Percentiles rank a stretch among this genome's conserved stretches.
These are phyloP conservation scores for Brotula barbata DNA, from an alignment of 2,797 vertebrate genomes.

Conservation along the genomic window DNA sequence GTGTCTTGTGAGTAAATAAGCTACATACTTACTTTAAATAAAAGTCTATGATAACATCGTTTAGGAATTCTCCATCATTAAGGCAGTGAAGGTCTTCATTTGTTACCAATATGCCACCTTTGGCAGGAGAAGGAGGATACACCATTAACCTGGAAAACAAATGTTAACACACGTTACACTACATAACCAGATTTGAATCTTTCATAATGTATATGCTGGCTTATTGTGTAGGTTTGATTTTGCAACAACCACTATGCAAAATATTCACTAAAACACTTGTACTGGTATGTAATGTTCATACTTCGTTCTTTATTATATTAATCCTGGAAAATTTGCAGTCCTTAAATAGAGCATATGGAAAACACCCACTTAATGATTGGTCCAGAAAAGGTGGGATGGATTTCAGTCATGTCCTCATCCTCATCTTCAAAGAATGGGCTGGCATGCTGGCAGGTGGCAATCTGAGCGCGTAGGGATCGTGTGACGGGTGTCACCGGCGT, in stretches of 20 bases:
- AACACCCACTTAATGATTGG: conserved; percentile 90
- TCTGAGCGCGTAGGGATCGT: conserved; percentile 73
- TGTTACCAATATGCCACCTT: conserved; percentile 95
- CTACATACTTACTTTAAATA: conserved; percentile 93
- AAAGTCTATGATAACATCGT: conserved; percentile 99
- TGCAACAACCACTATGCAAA: too few species aligned
- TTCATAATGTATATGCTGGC: too few species aligned
- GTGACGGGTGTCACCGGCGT: conserved; percentile 61
- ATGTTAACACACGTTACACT: too few species aligned
- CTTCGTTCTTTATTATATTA: too few species aligned
- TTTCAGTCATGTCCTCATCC: conserved; percentile 88
- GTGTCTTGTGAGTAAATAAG: neutral
- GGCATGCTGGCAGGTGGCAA: conserved; percentile 77
- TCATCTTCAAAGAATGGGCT: conserved; percentile 78
- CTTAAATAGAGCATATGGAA: too few species aligned
- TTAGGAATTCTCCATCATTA: conserved; percentile 96
- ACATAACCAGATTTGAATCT: too few species aligned
- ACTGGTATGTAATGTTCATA: too few species aligned
- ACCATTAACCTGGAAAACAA: conserved; percentile 86
- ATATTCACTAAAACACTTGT: too few species aligned
- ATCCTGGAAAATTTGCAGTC: too few species aligned
- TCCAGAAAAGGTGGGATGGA: conserved; percentile 91
- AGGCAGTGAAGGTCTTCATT: conserved; percentile 99
- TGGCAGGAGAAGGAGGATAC: conserved; percentile 95
- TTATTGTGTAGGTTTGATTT: too few species aligned